Evolutionary conservation across 2,888 invertebrate species (phyloP).

Genomic region (Nysson spinosus): DNA sequence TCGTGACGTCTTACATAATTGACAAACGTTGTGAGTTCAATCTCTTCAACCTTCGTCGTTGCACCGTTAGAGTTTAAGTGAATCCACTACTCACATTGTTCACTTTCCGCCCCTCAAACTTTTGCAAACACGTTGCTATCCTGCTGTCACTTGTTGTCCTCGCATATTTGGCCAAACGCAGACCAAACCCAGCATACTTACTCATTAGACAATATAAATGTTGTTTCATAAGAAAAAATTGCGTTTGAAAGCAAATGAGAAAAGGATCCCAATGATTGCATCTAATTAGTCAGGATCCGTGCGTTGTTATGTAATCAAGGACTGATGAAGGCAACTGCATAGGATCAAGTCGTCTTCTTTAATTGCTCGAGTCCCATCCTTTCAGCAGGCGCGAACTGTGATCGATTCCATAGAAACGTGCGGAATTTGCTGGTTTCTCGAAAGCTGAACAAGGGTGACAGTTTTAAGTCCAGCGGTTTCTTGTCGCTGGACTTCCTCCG

Average conservation of each 20-base stretch:
- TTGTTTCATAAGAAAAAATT: too few species aligned
- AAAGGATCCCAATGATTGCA: neutral
- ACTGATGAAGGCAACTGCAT: conserved; percentile 45
- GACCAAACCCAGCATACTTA: too few species aligned
- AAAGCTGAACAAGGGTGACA: conserved; percentile 34
- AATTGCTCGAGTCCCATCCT: conserved; percentile 54
- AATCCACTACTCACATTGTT: conserved; percentile 45
- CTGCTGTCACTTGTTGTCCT: too few species aligned
- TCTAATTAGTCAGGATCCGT: neutral
- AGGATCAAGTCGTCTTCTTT: conserved; percentile 55
- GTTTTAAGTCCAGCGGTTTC: conserved; percentile 39
- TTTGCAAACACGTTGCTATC: too few species aligned
- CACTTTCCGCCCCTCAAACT: conserved; percentile 23
- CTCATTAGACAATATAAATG: too few species aligned
- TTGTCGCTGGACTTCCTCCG: conserved; percentile 37
- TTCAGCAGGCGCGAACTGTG: conserved; percentile 61
- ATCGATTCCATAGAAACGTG: conserved; percentile 58
- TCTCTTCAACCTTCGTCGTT: conserved; percentile 48
- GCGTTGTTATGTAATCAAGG: conserved; percentile 10
- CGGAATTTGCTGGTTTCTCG: conserved; percentile 61
- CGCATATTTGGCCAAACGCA: too few species aligned
- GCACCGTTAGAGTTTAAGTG: conserved; percentile 31
- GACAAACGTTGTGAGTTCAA: conserved; percentile 33
- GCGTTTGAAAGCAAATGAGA: too few species aligned
- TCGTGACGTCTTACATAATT: conserved; percentile 60